Evolutionary conservation across 2,113 vertebrate species (phyloP), one percentile per base, ranked within the genome.

Genomic region (Globicephala melas): DNA sequence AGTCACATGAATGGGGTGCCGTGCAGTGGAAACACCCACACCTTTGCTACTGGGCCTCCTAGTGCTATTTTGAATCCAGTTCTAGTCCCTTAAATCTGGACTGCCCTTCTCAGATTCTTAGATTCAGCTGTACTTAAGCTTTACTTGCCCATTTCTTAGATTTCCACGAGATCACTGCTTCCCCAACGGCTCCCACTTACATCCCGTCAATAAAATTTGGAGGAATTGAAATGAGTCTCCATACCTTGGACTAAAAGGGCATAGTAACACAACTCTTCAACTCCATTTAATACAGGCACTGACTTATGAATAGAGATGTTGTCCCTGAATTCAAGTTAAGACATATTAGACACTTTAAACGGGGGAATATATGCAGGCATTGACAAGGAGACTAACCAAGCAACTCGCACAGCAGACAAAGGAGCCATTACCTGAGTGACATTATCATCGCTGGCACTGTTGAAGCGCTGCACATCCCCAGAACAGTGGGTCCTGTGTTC

Each of bases 391-490:
- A 41, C 62, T 28, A 7, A 77, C 10, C 36, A 25, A 23, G 36
- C 6, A 11, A 12, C 47, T 33, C 21, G 10, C 41, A 18, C 0
- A 2, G 31, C 60, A 28, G 44, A 33, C 41, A 0, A 20, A 53
- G 87, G 4, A 10, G 68, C 31, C 31, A 1, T 76, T 98, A 99
- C 99, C 99, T 99, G 99, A 13, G 99, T 99, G 87, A 99, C 98
- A 0, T 99, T 99, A 67, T 99, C 99, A 0, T 99, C 99, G 0
- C 99, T 95, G 0, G 97, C 89, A 13, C 99, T 99, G 96, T 99
- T 99, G 98, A 98, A 99, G 63, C 99, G 99, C 7, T 96, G 97
- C 83, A 99, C 99, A 0, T 99, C 99, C 1, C 98, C 95, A 0
- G 99, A 99, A 50, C 96, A 96, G 0, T 1, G 81, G 84, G 88